Percentiles rank a stretch among this genome's conserved stretches.
phyloP scores from a whole-genome alignment of 1,140 invertebrate genomes.

The Macrobrachium nipponense region DNA sequence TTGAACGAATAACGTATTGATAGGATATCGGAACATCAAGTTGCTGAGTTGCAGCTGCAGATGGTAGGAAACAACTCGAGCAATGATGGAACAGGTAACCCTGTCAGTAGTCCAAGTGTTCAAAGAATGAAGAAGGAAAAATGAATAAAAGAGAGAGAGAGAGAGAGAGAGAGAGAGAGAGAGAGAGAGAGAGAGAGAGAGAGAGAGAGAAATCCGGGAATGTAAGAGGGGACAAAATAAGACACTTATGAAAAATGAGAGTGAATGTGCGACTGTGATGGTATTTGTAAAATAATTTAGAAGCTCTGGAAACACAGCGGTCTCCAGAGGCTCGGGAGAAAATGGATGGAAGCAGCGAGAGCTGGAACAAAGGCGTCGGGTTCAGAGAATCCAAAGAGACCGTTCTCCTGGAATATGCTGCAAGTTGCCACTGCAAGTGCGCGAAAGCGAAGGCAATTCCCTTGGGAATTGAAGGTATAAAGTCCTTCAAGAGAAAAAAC shows the following conservation, averaged over 20 bases:
- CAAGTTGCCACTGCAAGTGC: too few species aligned
- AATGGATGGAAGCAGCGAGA: not conserved
- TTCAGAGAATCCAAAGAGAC: too few species aligned
- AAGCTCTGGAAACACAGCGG: not conserved
- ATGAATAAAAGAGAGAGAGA: constrained; percentile 1
- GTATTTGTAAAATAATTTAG: too few species aligned
- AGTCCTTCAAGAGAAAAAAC: too few species aligned
- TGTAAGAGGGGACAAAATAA: not conserved
- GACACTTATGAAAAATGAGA: not conserved
- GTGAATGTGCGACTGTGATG: not conserved
- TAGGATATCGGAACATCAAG: not conserved
- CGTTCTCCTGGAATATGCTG: too few species aligned
- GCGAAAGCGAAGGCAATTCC: too few species aligned
- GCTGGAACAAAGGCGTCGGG: not conserved
- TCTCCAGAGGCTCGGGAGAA: not conserved
- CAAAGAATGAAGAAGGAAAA: not conserved
- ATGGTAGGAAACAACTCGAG: not conserved
- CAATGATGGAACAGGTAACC: not conserved
- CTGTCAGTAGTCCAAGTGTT: not conserved
- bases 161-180: not conserved
- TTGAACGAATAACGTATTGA: not conserved
- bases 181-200: not conserved
- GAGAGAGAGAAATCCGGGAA: not conserved
- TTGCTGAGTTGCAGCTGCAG: not conserved
- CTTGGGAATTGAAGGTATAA: too few species aligned